Percentiles rank a stretch among this genome's conserved stretches.
phyloP scores from a whole-genome alignment of 2,797 vertebrate species.

The Sebastiscus tertius region DNA sequence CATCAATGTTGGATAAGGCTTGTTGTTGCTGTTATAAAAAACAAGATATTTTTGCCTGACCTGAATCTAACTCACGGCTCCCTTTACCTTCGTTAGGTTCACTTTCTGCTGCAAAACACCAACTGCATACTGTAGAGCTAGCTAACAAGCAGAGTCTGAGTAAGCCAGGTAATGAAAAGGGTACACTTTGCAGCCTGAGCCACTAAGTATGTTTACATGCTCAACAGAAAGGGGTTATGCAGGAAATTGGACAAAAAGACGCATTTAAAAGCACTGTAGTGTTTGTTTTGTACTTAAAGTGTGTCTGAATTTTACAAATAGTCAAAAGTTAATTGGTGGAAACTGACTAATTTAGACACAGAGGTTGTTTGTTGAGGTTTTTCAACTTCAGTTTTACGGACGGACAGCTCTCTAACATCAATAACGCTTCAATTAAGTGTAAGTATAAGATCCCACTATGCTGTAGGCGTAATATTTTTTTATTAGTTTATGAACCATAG shows the following conservation, averaged over 20 bases:
- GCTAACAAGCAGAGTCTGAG: background rate
- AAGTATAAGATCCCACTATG: no score
- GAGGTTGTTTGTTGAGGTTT: background rate
- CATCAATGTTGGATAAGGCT: background rate
- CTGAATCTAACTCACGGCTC: background rate
- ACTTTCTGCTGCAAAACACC: background rate
- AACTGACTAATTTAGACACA: background rate
- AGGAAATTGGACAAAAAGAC: background rate
- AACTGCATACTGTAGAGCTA: background rate
- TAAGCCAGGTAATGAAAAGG: background rate
- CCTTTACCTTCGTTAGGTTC: background rate
- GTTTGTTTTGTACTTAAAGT: no score
- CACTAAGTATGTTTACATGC: background rate
- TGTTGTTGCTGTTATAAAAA: background rate
- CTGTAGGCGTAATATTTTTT: no score
- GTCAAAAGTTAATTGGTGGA: background rate
- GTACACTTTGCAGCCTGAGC: background rate
- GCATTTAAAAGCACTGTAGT: background rate
- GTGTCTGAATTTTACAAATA: background rate
- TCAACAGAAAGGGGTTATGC: background rate
- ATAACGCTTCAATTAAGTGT: no score
- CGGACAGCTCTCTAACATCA: no score
- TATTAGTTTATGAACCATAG: no score
- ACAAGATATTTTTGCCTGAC: background rate
- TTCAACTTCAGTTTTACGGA: background rate